A percentile compares a stretch with the other conserved stretches of the same genome.
Evolutionary conservation across 2,888 invertebrate species (phyloP).

Genomic region (Tryphoninae sp.): DNA sequence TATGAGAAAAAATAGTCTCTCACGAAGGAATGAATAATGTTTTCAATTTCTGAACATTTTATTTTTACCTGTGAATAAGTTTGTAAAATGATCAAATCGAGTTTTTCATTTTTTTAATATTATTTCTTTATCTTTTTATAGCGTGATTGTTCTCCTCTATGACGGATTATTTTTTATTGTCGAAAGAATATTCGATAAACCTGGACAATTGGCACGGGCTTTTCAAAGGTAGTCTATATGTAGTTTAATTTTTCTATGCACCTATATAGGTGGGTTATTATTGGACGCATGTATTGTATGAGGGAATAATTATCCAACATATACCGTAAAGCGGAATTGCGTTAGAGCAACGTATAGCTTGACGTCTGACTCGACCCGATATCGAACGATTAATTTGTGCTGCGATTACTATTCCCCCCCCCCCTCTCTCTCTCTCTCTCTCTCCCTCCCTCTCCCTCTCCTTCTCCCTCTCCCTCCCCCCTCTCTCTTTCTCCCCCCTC

Average conservation of each 20-base stretch:
- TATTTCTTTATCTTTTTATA: conserved; percentile 21
- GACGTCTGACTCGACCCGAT: conserved; percentile 55
- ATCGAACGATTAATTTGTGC: conserved; percentile 54
- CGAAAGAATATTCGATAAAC: conserved; percentile 55
- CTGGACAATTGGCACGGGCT: conserved; percentile 45
- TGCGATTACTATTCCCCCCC: conserved; percentile 23
- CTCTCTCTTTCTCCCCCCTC: too few relatives aligned
- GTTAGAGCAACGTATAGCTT: conserved; percentile 29
- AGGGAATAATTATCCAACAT: conserved; percentile 47
- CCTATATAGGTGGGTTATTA: conserved; percentile 36
- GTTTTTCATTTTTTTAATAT: conserved; percentile 9
- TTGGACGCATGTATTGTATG: conserved; percentile 54
- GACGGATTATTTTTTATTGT: conserved; percentile 43
- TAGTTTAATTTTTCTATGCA: not conserved
- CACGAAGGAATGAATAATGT: not conserved
- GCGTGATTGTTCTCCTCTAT: conserved; percentile 37
- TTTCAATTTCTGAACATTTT: not conserved
- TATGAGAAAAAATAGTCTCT: not conserved
- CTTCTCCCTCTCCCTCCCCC: not conserved
- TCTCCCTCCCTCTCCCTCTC: conserved; percentile 2
- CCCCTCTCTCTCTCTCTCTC: not conserved
- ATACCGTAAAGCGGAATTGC: conserved; percentile 16
- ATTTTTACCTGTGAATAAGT: not conserved
- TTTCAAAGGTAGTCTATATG: not conserved
- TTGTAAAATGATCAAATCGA: not conserved